Conservation (phyloP, 2,113 vertebrate genomes). For the Elephas maximus region DNA sequence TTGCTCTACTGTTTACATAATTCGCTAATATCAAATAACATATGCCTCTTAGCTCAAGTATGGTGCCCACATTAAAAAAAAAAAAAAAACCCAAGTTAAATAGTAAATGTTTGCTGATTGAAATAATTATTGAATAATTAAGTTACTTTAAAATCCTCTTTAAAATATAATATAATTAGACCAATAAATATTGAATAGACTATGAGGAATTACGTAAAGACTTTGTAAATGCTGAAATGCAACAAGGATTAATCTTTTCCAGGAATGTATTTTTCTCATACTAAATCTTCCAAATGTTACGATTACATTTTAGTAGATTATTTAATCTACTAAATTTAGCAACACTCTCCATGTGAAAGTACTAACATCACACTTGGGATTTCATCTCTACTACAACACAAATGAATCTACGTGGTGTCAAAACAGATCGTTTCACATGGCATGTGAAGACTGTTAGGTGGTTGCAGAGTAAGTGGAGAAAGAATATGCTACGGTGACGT, state of each 20-base stretch:
- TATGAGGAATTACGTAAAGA: background rate
- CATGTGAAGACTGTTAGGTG: background rate
- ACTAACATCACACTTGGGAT: slow-evolving; percentile 28
- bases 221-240: background rate
- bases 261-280: background rate
- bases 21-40: background rate
- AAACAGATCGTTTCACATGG: slow-evolving; percentile 1
- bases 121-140: slow-evolving; percentile 3
- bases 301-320: too few relatives aligned
- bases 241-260: background rate
- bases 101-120: background rate
- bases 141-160: background rate
- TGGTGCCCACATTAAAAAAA: background rate
- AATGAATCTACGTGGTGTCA: background rate
- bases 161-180: slow-evolving; percentile 14
- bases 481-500: background rate
- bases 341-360: background rate
- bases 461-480: background rate
- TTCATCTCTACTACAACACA: slow-evolving; percentile 14
- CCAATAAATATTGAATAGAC: background rate
- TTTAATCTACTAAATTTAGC: background rate
- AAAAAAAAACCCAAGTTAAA: background rate
- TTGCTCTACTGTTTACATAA: background rate
- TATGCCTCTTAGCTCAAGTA: background rate
- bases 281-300: too few relatives aligned